Base-by-base conservation (phyloP, 2,113 vertebrate species). In the Carassius carassius region DNA sequence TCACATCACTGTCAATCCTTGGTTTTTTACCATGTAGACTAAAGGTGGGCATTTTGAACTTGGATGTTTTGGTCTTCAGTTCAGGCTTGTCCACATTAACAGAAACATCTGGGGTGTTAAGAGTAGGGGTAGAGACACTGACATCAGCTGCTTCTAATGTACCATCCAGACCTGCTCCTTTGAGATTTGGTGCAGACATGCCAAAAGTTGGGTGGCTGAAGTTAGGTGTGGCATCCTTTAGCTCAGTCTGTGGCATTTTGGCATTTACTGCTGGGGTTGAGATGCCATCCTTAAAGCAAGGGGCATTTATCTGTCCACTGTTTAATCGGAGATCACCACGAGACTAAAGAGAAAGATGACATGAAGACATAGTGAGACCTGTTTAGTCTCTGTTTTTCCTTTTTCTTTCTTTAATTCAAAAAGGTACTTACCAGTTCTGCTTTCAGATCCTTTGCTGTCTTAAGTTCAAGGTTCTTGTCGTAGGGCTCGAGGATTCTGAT, bases 401-500 rank as follows among this genome's bases (percentile, higher is more conserved):
- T 47, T 44, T 11, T 3, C 2, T 47, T 80, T 35, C 10, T 6
- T 73, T 51, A 12, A 56, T 37, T 75, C 8, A n/a, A 56, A 47
- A 47, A 11, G 7, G 32, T 67, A 19, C 85, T 84, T 78, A 88
- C 87, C 85, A 65, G 3, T 62, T 23, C 73, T n/a, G 89, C 4
- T 0, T 47, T 84, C 11, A 91, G 41, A 1, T 90, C 90, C 44
- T 89, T 89, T 82, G 92, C 92, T 3, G 93, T 95, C 86, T 91
- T 83, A 72, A 95, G 81, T 78, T 90, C 91, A 56, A 95, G 84
- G 63, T 94, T 94, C 78, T 90, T 78, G 17, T 94, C 86, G 25
- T 94, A 95, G 0, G 92, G 91, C 87, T 94, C 90, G 41, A 95
- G 83, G 32, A 87, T 76, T 49, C 90, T 90, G 86, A 95, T 85